Conservation (phyloP, 1,140 invertebrate genomes). For the Drosophila pachea region DNA sequence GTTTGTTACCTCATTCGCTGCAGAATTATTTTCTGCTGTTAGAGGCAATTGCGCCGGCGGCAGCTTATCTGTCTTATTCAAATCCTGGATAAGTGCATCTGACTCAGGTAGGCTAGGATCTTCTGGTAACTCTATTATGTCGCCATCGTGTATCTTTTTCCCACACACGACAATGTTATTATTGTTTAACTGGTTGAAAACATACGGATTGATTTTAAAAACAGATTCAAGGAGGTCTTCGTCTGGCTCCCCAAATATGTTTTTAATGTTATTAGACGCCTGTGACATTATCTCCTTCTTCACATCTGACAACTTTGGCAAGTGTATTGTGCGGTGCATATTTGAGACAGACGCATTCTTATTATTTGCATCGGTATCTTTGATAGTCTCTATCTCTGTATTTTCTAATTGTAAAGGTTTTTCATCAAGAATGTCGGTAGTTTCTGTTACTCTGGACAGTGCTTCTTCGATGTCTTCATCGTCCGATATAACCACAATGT, state of each 20-base stretch:
- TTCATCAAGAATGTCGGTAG: background rate
- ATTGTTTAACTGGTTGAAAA: conserved; percentile 43
- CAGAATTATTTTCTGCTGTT: background rate
- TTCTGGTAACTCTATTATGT: conserved; percentile 43
- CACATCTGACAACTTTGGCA: conserved; percentile 53
- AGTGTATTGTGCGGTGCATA: conserved; percentile 29
- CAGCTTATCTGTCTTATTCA: background rate
- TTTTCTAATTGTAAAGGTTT: background rate
- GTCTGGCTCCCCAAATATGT: conserved; percentile 67
- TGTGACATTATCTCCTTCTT: conserved; percentile 52
- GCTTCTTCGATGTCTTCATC: conserved; percentile 25
- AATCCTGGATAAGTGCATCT: background rate
- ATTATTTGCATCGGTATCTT: background rate
- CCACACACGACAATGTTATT: background rate
- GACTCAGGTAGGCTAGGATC: background rate
- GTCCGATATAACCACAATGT: conserved; percentile 28
- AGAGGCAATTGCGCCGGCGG: background rate
- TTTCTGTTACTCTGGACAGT: no score
- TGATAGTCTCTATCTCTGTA: background rate
- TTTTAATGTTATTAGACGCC: conserved; percentile 41
- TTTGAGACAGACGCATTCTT: background rate
- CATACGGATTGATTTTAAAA: conserved; percentile 47
- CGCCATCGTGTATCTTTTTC: conserved; percentile 43
- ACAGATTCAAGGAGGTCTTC: conserved; percentile 42
- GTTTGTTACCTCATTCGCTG: background rate